Evolutionary conservation across 2,113 vertebrate species (phyloP), one percentile per base, ranked within the genome.

Genomic region (Scartelaos histophorus): DNA sequence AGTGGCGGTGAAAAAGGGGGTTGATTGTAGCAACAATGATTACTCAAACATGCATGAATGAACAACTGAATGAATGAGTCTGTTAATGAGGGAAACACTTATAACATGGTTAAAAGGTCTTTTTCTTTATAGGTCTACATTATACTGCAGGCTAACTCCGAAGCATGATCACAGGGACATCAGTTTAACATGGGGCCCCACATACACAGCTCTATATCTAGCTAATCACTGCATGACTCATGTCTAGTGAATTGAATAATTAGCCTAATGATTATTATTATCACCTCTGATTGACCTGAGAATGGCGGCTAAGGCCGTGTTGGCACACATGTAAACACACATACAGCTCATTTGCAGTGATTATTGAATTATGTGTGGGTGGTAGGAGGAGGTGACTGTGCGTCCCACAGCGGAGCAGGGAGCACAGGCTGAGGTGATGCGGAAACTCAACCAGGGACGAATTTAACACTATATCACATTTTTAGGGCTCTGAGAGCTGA

Each of bases 311-410:
- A 67, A 67, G 67, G 49, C 66, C 13, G 34, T 70, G 29, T 17
- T 69, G 0, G 45, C 58, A 25, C 47, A 49, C 58, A 45, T 34
- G 61, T 57, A 65, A 56, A 66, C 67, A 66, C 21, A 53, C 70
- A 75, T 61, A 43, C 46, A 72, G 72, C 73, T 85, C 87, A 85
- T 80, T 85, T 74, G 74, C 80, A 73, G 80, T 78, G 75, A 78
- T 90, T 88, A 90, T 87, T 90, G 82, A 89, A 90, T 92, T 89
- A 92, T 86, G 79, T 80, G 80, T 49, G 80, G 86, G 85, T 83
- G 84, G 78, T 82, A 75, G 81, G 79, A 78, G 81, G 79, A 78
- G 79, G 86, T 87, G 83, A 84, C 74, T 82, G 53, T 81, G 76
- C 70, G 78, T 46, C 74, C 71, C 80, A 78, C 72, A 79, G 81